Percentiles rank a stretch among this genome's conserved stretches.
Evolutionary conservation across 2,797 vertebrate species (phyloP).

Genomic region (Trichosurus vulpecula): DNA sequence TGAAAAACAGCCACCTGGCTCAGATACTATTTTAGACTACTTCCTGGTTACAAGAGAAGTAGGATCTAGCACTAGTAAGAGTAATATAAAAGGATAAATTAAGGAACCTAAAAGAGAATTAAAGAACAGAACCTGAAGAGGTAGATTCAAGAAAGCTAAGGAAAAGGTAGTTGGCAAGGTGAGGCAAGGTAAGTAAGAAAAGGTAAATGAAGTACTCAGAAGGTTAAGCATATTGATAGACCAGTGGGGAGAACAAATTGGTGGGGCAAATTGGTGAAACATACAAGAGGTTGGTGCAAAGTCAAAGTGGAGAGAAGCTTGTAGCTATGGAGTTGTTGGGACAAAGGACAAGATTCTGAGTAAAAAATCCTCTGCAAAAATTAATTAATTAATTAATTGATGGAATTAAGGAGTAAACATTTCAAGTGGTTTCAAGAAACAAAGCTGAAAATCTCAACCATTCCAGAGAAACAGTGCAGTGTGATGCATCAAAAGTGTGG

Average conservation of each 20-base stretch:
- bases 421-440: not conserved
- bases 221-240: not conserved
- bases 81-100: not conserved
- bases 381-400: not conserved
- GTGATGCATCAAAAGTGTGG: not conserved
- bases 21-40: not conserved
- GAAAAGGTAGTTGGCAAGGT: not conserved
- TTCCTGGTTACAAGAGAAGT: not conserved
- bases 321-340: not conserved
- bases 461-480: not conserved
- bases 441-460: not conserved
- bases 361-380: not conserved
- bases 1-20: not conserved
- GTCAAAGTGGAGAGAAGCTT: not conserved
- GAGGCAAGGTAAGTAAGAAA: not conserved
- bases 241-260: not conserved
- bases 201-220: not conserved
- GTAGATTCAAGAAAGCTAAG: not conserved
- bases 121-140: not conserved
- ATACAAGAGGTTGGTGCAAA: not conserved
- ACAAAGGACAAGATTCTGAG: not conserved
- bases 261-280: not conserved
- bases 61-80: not conserved
- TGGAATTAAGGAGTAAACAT: not conserved
- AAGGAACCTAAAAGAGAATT: not conserved